Base-by-base conservation (phyloP, 2,888 invertebrate species). In the Andrena praecox region DNA sequence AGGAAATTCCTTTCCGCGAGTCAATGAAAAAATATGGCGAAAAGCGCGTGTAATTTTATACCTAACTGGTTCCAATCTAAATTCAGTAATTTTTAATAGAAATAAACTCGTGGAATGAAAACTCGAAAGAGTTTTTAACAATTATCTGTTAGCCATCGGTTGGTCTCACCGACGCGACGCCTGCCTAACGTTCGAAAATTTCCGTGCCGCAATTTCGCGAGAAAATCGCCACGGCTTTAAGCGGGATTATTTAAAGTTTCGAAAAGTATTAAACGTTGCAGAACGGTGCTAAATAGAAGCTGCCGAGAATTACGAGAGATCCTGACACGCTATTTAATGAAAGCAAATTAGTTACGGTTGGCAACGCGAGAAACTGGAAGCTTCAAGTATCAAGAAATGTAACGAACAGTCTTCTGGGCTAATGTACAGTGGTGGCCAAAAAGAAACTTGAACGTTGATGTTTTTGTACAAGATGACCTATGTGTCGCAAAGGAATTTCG, bases 311-410 rank as follows among this genome's bases (percentile, higher is more conserved):
- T 62, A 31, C 35, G 31, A 62, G 31, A 62, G 62, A 20, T 33
- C 16, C 62, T 62, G 62, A 35, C 62, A 35, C 33, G 29, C 62
- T 62, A 62, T 33, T 33, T 62, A 62, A 62, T 35, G 62, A 62
- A 54, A 54, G 20, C 54, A 54, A 54, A 24, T n/a, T 54, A 54
- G 8, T 54, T 20, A 20, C 20, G 54, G 54, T 54, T 20, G 24
- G 24, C n/a, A 54, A 54, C 54, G 16, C 42, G 42, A 42, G 42
- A 42, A 42, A 42, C 42, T 42, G 42, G 16, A 42, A 42, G 42
- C 5, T 16, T 42, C 42, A 5, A 42, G 42, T 42, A 42, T 5
- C 4, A 42, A 42, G 42, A 16, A 42, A 42, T 42, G 42, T 42
- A 42, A 42, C 42, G 42, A 42, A 42, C 42, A 16, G 42, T 42